Conservation (phyloP, 2,113 vertebrate species). For the Hypocryptadius cinnamomeus region DNA sequence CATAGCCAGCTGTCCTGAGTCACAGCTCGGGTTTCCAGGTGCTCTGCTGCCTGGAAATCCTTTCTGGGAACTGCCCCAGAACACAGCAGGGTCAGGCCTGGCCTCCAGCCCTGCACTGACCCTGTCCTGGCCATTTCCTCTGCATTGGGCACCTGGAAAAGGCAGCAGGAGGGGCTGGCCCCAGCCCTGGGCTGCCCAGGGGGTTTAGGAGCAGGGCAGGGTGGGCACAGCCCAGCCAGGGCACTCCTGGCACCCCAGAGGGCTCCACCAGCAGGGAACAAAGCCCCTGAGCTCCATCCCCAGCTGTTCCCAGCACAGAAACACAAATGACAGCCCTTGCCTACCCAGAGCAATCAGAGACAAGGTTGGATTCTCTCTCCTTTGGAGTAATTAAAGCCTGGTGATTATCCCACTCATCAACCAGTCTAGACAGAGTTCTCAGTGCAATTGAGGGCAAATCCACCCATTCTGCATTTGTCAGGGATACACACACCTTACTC, state of each 20-base stretch:
- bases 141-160: fast-evolving
- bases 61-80: background rate
- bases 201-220: background rate
- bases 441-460: background rate
- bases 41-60: background rate
- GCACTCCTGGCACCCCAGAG: fast-evolving
- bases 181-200: fast-evolving
- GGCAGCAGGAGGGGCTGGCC: background rate
- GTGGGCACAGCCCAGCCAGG: fast-evolving
- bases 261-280: background rate
- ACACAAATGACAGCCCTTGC: background rate
- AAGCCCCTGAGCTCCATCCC: background rate
- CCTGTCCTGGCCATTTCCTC: background rate
- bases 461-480: fast-evolving
- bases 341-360: background rate
- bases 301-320: background rate
- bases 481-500: background rate
- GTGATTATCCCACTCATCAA: background rate
- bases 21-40: background rate
- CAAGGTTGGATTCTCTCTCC: background rate
- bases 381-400: background rate
- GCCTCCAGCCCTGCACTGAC: background rate
- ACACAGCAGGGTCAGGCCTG: background rate
- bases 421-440: background rate
- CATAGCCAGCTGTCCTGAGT: background rate